These are phyloP conservation scores for Coregonus clupeaformis DNA, from an alignment of 2,113 vertebrate species.

Conservation along the genomic window DNA sequence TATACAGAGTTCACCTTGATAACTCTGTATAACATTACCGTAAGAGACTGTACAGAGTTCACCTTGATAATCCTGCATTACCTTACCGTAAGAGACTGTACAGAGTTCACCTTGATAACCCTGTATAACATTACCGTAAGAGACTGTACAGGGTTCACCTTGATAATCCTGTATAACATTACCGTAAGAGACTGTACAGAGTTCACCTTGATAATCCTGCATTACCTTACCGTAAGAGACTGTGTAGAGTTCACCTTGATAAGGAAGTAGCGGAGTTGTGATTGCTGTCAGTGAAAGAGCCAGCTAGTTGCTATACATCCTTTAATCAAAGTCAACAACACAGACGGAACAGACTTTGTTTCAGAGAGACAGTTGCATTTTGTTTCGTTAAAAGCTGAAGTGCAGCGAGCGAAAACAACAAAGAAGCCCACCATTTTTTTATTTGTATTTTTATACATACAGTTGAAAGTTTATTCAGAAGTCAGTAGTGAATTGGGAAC, in stretches of 20 bases:
- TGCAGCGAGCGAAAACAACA: constrained; percentile 14
- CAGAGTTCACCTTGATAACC: too few relatives aligned
- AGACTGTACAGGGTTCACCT: too few relatives aligned
- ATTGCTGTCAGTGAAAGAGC: constrained; percentile 39
- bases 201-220: background rate
- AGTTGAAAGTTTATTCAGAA: constrained; percentile 75
- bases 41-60: too few relatives aligned
- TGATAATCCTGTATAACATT: too few relatives aligned
- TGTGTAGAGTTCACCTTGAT: background rate
- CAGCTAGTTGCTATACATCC: constrained; percentile 13
- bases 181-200: too few relatives aligned
- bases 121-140: too few relatives aligned
- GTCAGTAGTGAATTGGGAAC: constrained; percentile 79
- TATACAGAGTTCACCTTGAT: too few relatives aligned
- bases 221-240: background rate
- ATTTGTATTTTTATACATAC: constrained; percentile 69
- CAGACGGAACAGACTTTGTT: constrained; percentile 14
- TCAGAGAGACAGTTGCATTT: constrained; percentile 16
- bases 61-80: too few relatives aligned
- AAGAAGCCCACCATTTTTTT: constrained; percentile 33
- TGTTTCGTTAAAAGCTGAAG: constrained; percentile 8
- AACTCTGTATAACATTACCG: too few relatives aligned
- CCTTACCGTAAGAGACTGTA: too few relatives aligned
- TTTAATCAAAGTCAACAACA: constrained; percentile 5
- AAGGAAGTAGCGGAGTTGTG: constrained; percentile 24